Evolutionary conservation across 2,797 vertebrate genomes (phyloP).

Genomic region (Chelon auratus): DNA sequence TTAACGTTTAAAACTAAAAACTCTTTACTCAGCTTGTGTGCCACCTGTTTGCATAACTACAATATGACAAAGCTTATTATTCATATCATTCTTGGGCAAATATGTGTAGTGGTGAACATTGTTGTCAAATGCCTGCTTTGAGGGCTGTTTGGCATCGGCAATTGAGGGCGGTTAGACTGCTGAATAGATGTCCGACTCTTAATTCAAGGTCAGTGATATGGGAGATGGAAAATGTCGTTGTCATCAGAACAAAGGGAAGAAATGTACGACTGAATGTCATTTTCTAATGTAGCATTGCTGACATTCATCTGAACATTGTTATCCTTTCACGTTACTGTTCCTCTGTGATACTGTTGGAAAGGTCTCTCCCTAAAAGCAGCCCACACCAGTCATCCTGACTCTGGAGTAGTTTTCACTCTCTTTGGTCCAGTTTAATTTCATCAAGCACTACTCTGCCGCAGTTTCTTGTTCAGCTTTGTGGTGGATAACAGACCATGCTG

Average conservation of each 20-base stretch:
- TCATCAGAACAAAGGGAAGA: constrained; percentile 43
- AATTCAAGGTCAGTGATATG: constrained; percentile 36
- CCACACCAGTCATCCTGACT: neutral
- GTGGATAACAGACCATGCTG: neutral
- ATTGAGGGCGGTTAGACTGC: neutral
- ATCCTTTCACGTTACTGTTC: constrained; percentile 13
- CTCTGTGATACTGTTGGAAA: constrained; percentile 16
- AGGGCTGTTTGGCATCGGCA: constrained; percentile 35
- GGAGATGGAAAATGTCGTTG: constrained; percentile 54
- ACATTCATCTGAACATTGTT: constrained; percentile 23
- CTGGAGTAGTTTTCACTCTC: neutral
- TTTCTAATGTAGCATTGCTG: constrained; percentile 36
- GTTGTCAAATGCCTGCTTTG: constrained; percentile 43
- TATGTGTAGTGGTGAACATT: constrained; percentile 26
- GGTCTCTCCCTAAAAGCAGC: neutral
- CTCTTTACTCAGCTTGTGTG: constrained; percentile 20
- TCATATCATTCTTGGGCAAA: constrained; percentile 39
- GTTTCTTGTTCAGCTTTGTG: neutral
- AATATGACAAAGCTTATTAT: constrained; percentile 20
- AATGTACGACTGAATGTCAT: constrained; percentile 27
- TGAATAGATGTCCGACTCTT: constrained; percentile 47
- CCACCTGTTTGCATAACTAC: constrained; percentile 39
- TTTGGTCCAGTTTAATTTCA: constrained; percentile 32
- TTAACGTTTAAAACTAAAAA: neutral
- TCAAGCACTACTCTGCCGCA: constrained; percentile 7